Percentiles rank a stretch among this genome's conserved stretches.
Evolutionary conservation across 2,113 vertebrate species (phyloP).

Genomic region (Australoheros scitulus): DNA sequence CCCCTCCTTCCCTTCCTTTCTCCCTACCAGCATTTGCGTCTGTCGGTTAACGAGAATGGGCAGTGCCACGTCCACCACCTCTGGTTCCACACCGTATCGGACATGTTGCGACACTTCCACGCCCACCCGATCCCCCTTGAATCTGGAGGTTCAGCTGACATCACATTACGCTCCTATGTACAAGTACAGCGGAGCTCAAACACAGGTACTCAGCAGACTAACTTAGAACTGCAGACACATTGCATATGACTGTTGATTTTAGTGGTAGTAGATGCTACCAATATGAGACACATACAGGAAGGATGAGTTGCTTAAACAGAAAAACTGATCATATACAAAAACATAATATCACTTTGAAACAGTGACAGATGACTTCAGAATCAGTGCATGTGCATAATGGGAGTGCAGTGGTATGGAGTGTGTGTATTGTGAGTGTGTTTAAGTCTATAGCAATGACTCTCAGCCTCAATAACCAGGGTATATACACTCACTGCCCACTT

Average conservation of each 20-base stretch:
- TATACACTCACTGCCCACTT: background rate
- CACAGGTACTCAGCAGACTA: slow-evolving; percentile 75
- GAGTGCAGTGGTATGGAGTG: slow-evolving; percentile 30
- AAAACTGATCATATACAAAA: background rate
- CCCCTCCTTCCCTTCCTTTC: background rate
- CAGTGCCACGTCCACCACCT: slow-evolving; percentile 98
- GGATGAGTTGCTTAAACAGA: slow-evolving; percentile 83
- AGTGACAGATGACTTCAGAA: background rate
- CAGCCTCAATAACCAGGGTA: background rate
- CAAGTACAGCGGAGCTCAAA: slow-evolving; percentile 81
- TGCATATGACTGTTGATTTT: background rate
- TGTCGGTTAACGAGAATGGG: slow-evolving; percentile 93
- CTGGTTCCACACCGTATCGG: slow-evolving; percentile 97
- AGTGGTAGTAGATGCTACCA: background rate
- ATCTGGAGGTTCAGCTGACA: slow-evolving; percentile 93
- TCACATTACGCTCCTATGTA: slow-evolving; percentile 94
- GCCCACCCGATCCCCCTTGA: slow-evolving; percentile 95
- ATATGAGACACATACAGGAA: slow-evolving; percentile 33
- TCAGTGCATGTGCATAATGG: slow-evolving; percentile 36
- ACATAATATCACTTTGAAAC: background rate
- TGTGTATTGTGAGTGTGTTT: slow-evolving; percentile 21
- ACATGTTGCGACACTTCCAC: slow-evolving; percentile 98
- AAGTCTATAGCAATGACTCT: background rate
- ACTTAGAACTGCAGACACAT: background rate
- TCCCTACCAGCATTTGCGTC: slow-evolving; percentile 88